Evolutionary conservation across 2,797 vertebrate species (phyloP), one percentile per base, ranked within the genome.

Genomic region (Apogon talboti): DNA sequence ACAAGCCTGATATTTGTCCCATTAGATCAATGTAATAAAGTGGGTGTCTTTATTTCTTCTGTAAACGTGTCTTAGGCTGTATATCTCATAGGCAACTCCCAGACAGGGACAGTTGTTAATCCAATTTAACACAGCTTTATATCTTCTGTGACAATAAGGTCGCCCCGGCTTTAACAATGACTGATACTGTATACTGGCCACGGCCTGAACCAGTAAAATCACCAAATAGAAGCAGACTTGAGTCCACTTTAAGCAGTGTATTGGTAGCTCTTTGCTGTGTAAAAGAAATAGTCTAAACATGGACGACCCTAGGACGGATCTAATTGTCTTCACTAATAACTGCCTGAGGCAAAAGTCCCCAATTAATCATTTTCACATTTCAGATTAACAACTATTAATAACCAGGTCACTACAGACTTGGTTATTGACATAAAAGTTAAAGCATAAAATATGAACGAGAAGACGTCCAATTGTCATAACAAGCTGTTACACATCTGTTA

Each of bases 341-440:
- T 82, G 94, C 95, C 93, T 83, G 80, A 91, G 94, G 94, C 91
- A 80, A 83, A 85, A 85, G 87, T 91, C 94, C 93, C 93, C 90
- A 90, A 94, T 94, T 91, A 88, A 68, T 92, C 87, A 90, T 91
- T 92, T 87, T 94, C 91, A 91, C 83, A 82, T 60, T 68, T 86
- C 89, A 88, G 88, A 91, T 91, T 90, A 85, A 83, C 78, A 86
- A 80, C 86, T 82, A 90, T 35, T 35, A 35, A 35, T 10, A 35
- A 89, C 82, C 88, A 87, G 91, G 90, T 90, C 90, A 93, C 81
- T 57, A 73, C 74, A 84, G 70, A 75, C 69, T 82, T 67, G 56
- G 76, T 60, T 52, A 66, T 60, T 21, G 38, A 47, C 50, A 71
- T 73, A 82, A 80, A 82, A 79, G 61, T 80, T 77, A 69, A 76